Evolutionary conservation across 1,140 invertebrate genomes (phyloP), one percentile per base, ranked within the genome.

Genomic region (Euwallacea similis): DNA sequence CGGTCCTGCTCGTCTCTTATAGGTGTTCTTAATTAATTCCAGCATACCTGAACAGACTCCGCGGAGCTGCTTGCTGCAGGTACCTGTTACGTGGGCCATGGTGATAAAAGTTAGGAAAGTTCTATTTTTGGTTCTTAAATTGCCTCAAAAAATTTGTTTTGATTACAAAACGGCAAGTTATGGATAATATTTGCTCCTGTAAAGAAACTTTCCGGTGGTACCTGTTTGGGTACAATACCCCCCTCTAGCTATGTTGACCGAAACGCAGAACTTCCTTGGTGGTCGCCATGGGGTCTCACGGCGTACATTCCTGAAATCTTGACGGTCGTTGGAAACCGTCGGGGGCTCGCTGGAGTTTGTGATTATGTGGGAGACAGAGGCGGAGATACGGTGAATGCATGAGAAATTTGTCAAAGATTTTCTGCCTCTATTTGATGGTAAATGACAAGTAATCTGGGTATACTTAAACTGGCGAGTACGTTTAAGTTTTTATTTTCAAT

Each of bases 261-360:
- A 50, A 50, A 50, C 9, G 6, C 46, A 50, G 46, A 50, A 50
- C 64, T n/a, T 60, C 58, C 16, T 69, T 46, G 66, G 66, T 69
- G 66, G 66, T 69, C 66, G 66, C 66, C 66, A 61, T 11, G 8
- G 41, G 58, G 66, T 69, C 66, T 69, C 56, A 47, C 15, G 61
- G 21, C 11, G 46, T 50, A 42, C 55, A 69, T 69, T 69, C 66
- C 66, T 44, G 16, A 50, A 15, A 69, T 69, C 47, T 66, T 66
- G 13, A 50, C 13, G 46, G 13, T 50, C 46, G 13, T 7, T 4
- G 21, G 4, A 33, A 33, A 33, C 9, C 46, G 13, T 50, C 46
- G 46, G 46, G 6, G 46, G 13, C 46, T 13, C 13, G 46, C 13
- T 50, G 46, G 13, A 50, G 46, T 50, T 50, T 50, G 9, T 4